Evolutionary conservation across 2,113 vertebrate genomes (phyloP).

Genomic region (Andinoacara biseriatus): DNA sequence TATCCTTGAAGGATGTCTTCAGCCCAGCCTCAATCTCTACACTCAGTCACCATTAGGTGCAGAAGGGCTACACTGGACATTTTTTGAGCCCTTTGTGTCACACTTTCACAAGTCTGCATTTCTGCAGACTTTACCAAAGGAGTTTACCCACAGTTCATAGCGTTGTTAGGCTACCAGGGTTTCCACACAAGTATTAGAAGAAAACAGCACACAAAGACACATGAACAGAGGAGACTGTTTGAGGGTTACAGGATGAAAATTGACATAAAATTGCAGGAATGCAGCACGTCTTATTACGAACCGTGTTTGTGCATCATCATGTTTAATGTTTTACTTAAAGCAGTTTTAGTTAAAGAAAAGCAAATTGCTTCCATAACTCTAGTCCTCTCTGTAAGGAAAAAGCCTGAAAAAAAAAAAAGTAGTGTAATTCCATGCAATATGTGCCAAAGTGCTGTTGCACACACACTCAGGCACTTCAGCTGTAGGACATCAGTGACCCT

Average conservation of each 20-base stretch:
- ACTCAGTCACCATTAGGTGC: neutral
- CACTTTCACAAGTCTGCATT: neutral
- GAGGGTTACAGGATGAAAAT: neutral
- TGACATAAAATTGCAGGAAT: neutral
- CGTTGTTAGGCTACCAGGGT: neutral
- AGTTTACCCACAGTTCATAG: neutral
- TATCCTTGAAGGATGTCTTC: neutral
- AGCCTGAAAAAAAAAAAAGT: neutral
- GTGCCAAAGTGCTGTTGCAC: fast-evolving
- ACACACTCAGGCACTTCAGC: too few species aligned
- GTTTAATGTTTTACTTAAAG: neutral
- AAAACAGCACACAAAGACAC: neutral
- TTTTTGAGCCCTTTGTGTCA: neutral
- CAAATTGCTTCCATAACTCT: too few species aligned
- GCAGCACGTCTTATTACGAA: neutral
- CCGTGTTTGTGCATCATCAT: neutral
- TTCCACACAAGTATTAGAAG: neutral
- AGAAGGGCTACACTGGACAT: neutral
- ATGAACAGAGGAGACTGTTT: neutral
- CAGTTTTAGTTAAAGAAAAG: too few species aligned
- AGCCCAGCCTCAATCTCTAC: too few species aligned
- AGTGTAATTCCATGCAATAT: neutral
- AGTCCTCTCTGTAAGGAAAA: neutral
- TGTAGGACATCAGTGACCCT: neutral
- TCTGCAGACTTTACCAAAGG: neutral